Percentiles rank a stretch among this genome's conserved stretches.
Conservation (phyloP, 2,113 vertebrate genomes). For the Microcebus griseorufus region DNA sequence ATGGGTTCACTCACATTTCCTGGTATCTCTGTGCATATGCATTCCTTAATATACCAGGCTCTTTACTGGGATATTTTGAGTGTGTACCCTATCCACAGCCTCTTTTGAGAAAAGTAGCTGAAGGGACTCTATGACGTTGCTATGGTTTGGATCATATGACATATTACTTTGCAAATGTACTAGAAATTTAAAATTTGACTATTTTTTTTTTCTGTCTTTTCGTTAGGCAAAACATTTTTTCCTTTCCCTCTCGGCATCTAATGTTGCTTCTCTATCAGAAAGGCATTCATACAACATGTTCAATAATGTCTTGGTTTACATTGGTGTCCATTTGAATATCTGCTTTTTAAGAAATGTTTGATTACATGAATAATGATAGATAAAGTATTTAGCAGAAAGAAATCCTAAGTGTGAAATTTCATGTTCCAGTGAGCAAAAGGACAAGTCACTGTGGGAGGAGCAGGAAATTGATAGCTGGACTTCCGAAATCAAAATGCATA, state of each 20-base stretch:
- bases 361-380: not conserved
- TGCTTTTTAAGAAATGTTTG: not conserved
- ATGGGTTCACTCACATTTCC: not conserved
- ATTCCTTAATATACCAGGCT: not conserved
- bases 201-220: not conserved
- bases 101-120: not conserved
- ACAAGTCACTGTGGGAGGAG: not conserved
- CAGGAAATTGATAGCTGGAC: not conserved
- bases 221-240: not conserved
- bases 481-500: not conserved
- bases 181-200: not conserved
- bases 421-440: not conserved
- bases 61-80: not conserved
- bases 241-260: not conserved
- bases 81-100: not conserved
- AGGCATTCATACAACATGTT: not conserved
- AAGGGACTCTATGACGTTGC: not conserved
- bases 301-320: not conserved
- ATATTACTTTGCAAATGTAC: not conserved
- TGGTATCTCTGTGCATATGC: not conserved
- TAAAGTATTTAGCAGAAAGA: not conserved
- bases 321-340: not conserved
- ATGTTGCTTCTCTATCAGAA: not conserved
- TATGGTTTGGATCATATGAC: not conserved
- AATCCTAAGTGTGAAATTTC: not conserved